Evolutionary conservation across 2,797 vertebrate species (phyloP).

Genomic region (Rhinophrynus dorsalis): DNA sequence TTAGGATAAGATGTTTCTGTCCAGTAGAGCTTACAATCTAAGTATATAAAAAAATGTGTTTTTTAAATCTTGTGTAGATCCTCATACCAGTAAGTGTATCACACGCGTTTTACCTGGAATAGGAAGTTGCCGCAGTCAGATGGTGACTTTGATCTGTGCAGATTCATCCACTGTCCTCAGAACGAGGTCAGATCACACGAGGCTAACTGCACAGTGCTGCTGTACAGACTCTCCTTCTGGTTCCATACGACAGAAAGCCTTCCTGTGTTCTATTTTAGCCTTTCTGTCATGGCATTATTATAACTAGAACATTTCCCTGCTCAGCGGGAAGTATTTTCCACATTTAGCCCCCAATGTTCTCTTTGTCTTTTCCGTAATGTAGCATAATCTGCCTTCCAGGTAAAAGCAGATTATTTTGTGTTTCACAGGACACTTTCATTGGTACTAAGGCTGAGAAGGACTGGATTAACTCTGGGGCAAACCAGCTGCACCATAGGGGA

Average conservation of each 20-base stretch:
- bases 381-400: too few species aligned
- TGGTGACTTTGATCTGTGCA: slow-evolving; percentile 31
- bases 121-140: slow-evolving; percentile 14
- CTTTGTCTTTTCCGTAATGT: background rate
- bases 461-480: too few species aligned
- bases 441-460: too few species aligned
- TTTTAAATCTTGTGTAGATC: too few species aligned
- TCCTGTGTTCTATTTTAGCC: background rate
- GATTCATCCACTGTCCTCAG: slow-evolving; percentile 30
- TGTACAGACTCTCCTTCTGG: background rate
- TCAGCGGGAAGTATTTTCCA: slow-evolving; percentile 14
- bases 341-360: background rate
- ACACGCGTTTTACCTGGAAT: slow-evolving; percentile 16
- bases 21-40: too few species aligned
- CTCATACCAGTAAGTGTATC: too few species aligned
- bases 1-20: too few species aligned
- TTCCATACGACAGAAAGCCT: background rate
- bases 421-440: too few species aligned
- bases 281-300: slow-evolving; percentile 2
- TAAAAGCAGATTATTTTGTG: too few species aligned
- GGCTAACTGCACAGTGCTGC: background rate
- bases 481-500: too few species aligned
- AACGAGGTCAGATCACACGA: slow-evolving; percentile 26
- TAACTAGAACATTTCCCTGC: background rate
- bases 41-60: too few species aligned